These are phyloP conservation scores for Lipotes vexillifer DNA, from an alignment of 2,113 vertebrate species.

Conservation along the genomic window DNA sequence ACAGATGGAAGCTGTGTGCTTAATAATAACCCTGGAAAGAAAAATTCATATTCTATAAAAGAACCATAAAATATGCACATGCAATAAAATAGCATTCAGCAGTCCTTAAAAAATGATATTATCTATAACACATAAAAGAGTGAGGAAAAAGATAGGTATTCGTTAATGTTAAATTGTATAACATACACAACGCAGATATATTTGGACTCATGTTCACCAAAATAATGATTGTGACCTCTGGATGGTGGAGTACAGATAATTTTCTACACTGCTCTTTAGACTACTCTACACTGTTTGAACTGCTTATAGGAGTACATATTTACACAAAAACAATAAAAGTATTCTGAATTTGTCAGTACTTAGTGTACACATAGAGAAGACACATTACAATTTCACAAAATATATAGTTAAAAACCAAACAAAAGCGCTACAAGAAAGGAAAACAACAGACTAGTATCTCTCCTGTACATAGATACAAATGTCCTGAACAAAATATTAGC, in stretches of 20 bases:
- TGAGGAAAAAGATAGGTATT: neutral
- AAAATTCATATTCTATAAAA: neutral
- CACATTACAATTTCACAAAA: neutral
- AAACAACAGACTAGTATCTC: neutral
- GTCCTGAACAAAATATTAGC: neutral
- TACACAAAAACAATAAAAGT: neutral
- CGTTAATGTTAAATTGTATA: neutral
- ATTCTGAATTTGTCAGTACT: neutral
- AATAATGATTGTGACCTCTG: neutral
- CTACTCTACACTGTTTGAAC: neutral
- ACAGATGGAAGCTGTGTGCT: neutral
- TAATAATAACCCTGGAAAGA: neutral
- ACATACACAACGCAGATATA: neutral
- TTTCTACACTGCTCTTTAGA: neutral
- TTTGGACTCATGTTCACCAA: neutral
- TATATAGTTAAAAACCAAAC: neutral
- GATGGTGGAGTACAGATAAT: neutral
- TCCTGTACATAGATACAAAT: neutral
- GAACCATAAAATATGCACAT: neutral
- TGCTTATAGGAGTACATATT: neutral
- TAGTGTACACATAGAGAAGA: neutral
- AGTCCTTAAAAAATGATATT: neutral
- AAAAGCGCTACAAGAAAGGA: neutral
- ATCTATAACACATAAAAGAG: neutral
- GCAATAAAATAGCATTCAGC: neutral